Evolutionary conservation across 2,113 vertebrate species (phyloP).

Genomic region (Ammodytes dubius): DNA sequence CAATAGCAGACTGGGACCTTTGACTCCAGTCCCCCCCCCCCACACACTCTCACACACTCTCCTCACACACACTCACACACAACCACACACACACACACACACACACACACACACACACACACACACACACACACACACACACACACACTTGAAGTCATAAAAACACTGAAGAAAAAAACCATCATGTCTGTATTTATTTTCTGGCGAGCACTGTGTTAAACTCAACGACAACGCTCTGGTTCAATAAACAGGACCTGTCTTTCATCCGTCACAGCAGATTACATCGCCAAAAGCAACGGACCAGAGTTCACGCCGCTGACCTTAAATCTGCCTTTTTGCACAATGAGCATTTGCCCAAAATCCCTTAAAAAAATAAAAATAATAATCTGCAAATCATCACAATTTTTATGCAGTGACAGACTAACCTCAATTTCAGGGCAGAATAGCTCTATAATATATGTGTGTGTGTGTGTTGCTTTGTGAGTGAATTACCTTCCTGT

Average conservation of each 20-base stretch:
- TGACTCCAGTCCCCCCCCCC: constrained; percentile 3
- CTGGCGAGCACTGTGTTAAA: neutral
- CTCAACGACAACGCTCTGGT: constrained; percentile 34
- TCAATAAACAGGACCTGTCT: constrained; percentile 74
- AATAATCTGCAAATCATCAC: neutral
- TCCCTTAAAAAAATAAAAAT: neutral
- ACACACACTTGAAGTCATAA: neutral
- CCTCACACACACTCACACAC: too few species aligned
- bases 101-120: neutral
- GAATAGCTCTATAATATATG: neutral
- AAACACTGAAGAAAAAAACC: constrained; percentile 33
- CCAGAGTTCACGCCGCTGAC: constrained; percentile 26
- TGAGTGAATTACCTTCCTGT: constrained; percentile 11
- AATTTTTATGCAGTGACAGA: neutral
- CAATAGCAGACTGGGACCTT: constrained; percentile 29
- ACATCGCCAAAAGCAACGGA: constrained; percentile 14
- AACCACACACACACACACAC: neutral
- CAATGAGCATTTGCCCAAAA: neutral
- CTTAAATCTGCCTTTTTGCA: constrained; percentile 9
- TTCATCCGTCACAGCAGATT: constrained; percentile 59
- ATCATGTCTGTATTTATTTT: constrained; percentile 4
- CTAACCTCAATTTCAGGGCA: constrained; percentile 6
- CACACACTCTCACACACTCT: too few species aligned
- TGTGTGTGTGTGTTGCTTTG: neutral
- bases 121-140: too few species aligned